Conservation (phyloP, 2,888 invertebrate species). For the Morpho helenor region DNA sequence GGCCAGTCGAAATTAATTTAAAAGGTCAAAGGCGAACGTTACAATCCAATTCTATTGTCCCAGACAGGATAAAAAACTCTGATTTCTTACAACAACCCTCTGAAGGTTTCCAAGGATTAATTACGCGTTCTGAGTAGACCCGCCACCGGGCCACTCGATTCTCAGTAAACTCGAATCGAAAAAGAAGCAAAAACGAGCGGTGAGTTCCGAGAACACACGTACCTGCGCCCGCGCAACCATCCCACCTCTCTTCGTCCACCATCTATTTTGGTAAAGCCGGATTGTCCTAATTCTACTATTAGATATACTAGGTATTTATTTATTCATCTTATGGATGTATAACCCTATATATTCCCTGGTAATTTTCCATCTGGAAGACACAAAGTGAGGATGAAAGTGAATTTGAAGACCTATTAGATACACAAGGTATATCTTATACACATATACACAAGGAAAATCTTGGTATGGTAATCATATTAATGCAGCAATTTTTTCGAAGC, state of each 20-base stretch:
- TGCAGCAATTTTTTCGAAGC: no score
- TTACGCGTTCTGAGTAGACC: constrained; percentile 76
- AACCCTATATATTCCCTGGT: no score
- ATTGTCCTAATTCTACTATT: background rate
- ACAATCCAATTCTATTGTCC: constrained; percentile 41
- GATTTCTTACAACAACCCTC: constrained; percentile 75
- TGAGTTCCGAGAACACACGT: constrained; percentile 72
- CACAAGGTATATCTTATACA: no score
- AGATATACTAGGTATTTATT: no score
- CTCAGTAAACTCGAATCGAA: constrained; percentile 76
- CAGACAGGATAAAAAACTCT: constrained; percentile 33
- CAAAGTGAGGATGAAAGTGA: no score
- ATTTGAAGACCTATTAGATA: no score
- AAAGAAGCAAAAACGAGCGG: constrained; percentile 75
- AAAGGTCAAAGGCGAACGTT: constrained; percentile 50
- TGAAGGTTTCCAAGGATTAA: constrained; percentile 78
- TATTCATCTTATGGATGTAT: no score
- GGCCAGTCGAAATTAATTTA: background rate
- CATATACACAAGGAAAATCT: no score
- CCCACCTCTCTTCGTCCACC: constrained; percentile 53
- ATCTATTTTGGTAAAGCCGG: constrained; percentile 4
- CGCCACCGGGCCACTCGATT: constrained; percentile 76
- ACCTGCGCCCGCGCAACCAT: constrained; percentile 67
- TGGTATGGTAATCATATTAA: no score
- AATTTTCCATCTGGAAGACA: no score